These are phyloP conservation scores for Synergus japonicus DNA, from an alignment of 2,888 invertebrate species.

Conservation along the genomic window DNA sequence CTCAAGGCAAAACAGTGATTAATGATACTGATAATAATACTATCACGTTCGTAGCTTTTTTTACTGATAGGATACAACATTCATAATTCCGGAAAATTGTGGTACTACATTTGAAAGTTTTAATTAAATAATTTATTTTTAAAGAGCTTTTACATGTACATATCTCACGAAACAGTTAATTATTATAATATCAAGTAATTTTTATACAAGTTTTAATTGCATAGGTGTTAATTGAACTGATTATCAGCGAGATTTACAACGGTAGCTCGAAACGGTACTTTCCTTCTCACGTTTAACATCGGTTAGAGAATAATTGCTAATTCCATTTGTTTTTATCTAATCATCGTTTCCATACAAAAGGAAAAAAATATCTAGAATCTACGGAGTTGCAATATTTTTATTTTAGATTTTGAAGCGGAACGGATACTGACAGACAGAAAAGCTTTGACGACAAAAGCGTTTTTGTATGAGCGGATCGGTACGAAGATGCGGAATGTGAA, in stretches of 20 bases:
- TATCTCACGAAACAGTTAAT: background rate
- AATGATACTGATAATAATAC: slow-evolving; percentile 50
- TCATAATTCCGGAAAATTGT: background rate
- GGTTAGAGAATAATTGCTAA: background rate
- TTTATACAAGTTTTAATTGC: slow-evolving; percentile 6
- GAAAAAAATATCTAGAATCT: background rate
- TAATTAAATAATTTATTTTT: background rate
- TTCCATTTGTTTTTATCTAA: background rate
- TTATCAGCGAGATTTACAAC: background rate
- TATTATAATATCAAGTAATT: background rate
- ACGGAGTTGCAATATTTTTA: background rate
- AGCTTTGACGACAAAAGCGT: background rate
- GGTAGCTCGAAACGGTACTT: background rate
- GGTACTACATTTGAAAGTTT: background rate
- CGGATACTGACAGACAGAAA: background rate
- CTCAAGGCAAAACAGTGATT: slow-evolving; percentile 49
- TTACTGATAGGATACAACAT: background rate
- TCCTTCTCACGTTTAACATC: background rate
- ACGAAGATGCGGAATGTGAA: slow-evolving; percentile 20
- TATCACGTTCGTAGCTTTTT: slow-evolving; percentile 1
- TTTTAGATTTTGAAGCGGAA: background rate
- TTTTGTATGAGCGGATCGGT: background rate
- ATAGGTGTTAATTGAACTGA: slow-evolving; percentile 24
- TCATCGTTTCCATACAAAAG: background rate
- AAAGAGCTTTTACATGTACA: no score